Base-by-base conservation (phyloP, 2,888 invertebrate genomes). In the Parascotia fuliginaria region DNA sequence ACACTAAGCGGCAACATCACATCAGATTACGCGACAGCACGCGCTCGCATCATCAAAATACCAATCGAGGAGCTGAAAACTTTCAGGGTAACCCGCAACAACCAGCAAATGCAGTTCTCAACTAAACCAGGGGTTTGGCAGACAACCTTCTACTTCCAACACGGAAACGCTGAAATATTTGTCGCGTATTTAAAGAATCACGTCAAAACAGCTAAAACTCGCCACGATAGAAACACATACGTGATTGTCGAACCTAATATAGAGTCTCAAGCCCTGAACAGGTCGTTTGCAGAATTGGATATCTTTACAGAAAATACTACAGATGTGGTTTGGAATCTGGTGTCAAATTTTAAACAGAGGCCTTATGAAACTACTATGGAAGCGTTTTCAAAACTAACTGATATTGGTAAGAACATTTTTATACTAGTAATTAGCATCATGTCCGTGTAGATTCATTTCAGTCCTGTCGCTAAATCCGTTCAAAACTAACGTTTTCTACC, bases 231-330 rank as follows among this genome's bases (percentile, higher is more conserved):
- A 40, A 89, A 90, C 45, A 88, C 89, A 0, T 91, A 86, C 36
- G 75, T 97, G 11, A 95, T 98, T 1, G 91, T 96, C 1, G 95
- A 95, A 51, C 93, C 94, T 11, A 93, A 93, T 51, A 84, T 86
- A 0, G 95, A 95, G 62, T 93, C 94, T 0, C 89, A 89, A 55
- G 96, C 96, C 16, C 81, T 98, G 56, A 95, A 96, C 64, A 95
- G 94, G 77, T 98, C 98, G 0, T 98, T 98, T 77, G 96, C 97
- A 2, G 97, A 98, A 67, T 84, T 98, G 56, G 95, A 97, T 75
- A 93, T 98, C 52, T 96, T 96, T 76, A 94, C 94, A 12, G 96
- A 96, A 68, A 94, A 94, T 42, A 93, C 94, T 0, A 93, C 94
- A 0, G 94, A 95, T 73, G 94, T 94, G 24, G 94, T 95, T 0